Percentiles rank a stretch among this genome's conserved stretches.
Conservation (phyloP, 2,113 vertebrate species). For the Tragulus kanchil region DNA sequence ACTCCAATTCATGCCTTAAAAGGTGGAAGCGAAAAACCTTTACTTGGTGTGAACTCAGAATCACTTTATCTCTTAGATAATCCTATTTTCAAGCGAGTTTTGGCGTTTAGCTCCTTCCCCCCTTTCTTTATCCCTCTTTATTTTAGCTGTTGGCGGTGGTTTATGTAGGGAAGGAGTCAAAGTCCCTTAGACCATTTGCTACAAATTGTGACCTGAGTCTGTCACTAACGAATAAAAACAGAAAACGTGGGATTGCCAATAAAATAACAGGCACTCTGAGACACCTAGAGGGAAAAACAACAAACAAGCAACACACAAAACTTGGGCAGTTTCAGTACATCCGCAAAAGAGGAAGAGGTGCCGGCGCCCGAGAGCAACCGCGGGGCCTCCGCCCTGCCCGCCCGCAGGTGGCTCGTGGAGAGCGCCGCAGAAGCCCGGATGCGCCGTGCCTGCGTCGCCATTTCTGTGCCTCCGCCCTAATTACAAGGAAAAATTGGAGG, state of each 20-base stretch:
- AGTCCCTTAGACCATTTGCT: slow-evolving; percentile 40
- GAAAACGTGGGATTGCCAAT: background rate
- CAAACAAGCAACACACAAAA: slow-evolving; percentile 50
- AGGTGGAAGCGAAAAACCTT: slow-evolving; percentile 13
- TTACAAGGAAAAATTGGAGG: slow-evolving; percentile 20
- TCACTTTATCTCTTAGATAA: slow-evolving; percentile 18
- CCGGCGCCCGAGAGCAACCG: background rate
- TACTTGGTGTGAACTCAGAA: background rate
- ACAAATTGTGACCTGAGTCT: slow-evolving; percentile 18
- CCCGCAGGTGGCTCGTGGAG: slow-evolving; percentile 71
- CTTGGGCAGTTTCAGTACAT: slow-evolving; percentile 52
- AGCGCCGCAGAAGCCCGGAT: background rate
- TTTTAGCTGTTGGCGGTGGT: background rate
- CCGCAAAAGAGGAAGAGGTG: background rate
- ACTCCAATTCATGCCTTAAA: background rate
- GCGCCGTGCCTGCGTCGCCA: background rate
- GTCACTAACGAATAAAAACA: background rate
- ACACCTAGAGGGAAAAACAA: background rate
- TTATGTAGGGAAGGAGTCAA: background rate
- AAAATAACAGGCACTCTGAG: slow-evolving; percentile 18
- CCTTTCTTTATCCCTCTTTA: background rate
- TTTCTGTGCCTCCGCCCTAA: too few species aligned
- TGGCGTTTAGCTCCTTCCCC: background rate
- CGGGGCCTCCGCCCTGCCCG: background rate
- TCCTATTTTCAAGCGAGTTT: background rate